A percentile compares a stretch with the other conserved stretches of the same genome.
Conservation (phyloP, 1,140 invertebrate genomes). For the Copidosoma floridanum region DNA sequence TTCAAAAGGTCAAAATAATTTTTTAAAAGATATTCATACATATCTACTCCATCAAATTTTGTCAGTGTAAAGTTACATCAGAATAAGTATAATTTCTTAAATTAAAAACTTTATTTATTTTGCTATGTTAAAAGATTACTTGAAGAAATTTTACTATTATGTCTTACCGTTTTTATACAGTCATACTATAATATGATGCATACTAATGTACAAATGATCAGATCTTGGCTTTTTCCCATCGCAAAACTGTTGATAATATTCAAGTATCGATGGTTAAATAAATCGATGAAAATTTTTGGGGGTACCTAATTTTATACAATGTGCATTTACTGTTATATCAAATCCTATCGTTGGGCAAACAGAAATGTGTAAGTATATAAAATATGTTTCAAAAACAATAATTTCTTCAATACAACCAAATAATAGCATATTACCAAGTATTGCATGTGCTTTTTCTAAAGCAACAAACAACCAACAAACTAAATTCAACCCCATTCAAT, state of each 20-base stretch:
- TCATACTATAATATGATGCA: neutral
- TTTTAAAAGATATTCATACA: no score
- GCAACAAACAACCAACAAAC: slow-evolving; percentile 6
- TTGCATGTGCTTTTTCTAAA: no score
- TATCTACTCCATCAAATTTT: no score
- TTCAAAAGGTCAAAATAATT: no score
- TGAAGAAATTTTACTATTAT: neutral
- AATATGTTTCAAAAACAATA: neutral
- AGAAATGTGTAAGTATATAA: neutral
- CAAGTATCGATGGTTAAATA: neutral
- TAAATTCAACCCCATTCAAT: slow-evolving; percentile 11
- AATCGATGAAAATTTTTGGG: neutral
- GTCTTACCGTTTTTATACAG: neutral
- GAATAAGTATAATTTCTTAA: no score
- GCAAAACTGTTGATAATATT: neutral
- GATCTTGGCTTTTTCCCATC: neutral
- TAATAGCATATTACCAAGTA: no score
- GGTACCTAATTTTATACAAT: neutral
- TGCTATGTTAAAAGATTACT: no score
- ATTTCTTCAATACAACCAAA: neutral
- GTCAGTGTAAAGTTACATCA: no score
- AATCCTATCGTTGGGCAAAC: neutral
- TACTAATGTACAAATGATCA: neutral
- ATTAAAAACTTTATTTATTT: no score
- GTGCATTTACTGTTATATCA: neutral